phyloP scores from a whole-genome alignment of 1,140 invertebrate species.

The Brachionus manjavacas region DNA sequence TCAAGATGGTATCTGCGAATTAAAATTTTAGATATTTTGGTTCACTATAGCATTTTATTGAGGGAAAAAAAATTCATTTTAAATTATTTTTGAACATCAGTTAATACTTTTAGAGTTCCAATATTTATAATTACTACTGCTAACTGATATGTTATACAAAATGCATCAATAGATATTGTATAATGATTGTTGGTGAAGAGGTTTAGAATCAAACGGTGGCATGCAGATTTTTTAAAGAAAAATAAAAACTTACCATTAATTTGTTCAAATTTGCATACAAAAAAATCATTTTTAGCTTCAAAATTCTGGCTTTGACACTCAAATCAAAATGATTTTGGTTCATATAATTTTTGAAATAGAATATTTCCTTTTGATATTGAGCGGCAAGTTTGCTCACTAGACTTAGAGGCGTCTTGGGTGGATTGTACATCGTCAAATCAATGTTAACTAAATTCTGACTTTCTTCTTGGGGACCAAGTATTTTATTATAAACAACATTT shows the following conservation, averaged over 20 bases:
- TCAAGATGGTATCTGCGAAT: no score
- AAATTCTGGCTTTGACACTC: background rate
- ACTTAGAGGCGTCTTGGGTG: background rate
- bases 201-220: background rate
- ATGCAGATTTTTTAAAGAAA: background rate
- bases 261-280: background rate
- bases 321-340: slow-evolving; percentile 23
- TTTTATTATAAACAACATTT: background rate
- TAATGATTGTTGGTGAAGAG: background rate
- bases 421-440: background rate
- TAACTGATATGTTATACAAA: no score
- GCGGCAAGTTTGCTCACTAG: background rate
- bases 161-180: no score
- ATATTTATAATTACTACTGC: no score
- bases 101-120: no score
- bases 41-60: no score
- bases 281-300: background rate
- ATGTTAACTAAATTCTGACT: slow-evolving; percentile 18
- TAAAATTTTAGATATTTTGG: no score
- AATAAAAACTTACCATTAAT: slow-evolving; percentile 10
- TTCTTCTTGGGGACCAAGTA: slow-evolving; percentile 24
- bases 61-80: no score
- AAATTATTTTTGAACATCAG: no score
- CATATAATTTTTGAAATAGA: slow-evolving; percentile 34
- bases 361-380: slow-evolving; percentile 19